These are phyloP conservation scores for Acrobasis repandana DNA, from an alignment of 2,888 invertebrate species.

Conservation along the genomic window DNA sequence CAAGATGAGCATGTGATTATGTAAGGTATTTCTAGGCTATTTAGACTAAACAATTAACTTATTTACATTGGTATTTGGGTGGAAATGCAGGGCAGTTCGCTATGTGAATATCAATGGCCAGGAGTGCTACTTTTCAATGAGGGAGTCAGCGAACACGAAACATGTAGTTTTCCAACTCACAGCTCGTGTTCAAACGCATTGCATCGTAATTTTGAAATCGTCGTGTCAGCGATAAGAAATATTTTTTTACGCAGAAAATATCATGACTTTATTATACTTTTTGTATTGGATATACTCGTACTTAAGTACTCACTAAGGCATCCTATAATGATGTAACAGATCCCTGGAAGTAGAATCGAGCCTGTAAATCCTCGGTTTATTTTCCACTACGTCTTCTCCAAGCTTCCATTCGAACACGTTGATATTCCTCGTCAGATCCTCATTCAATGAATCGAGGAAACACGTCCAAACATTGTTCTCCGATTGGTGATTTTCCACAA, in stretches of 20 bases:
- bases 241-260: too few relatives aligned
- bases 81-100: not conserved
- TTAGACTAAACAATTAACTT: not conserved
- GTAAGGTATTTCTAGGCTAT: not conserved
- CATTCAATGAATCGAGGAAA: conserved; percentile 61
- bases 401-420: conserved; percentile 57
- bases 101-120: not conserved
- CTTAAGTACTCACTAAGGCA: conserved; percentile 37
- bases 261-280: too few relatives aligned
- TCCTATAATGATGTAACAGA: conserved; percentile 40
- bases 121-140: too few relatives aligned
- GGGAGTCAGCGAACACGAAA: too few relatives aligned
- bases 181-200: too few relatives aligned
- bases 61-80: conserved; percentile 9
- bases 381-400: conserved; percentile 33
- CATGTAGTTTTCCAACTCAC: too few relatives aligned
- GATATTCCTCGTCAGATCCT: conserved; percentile 66
- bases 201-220: too few relatives aligned
- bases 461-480: conserved; percentile 55
- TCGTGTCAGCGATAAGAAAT: too few relatives aligned
- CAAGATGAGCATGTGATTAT: not conserved
- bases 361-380: conserved; percentile 39
- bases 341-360: conserved; percentile 47
- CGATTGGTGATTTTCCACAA: conserved; percentile 50
- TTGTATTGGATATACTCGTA: not conserved